These are phyloP conservation scores for Hiodon alosoides DNA, from an alignment of 2,113 vertebrate genomes.

Conservation along the genomic window DNA sequence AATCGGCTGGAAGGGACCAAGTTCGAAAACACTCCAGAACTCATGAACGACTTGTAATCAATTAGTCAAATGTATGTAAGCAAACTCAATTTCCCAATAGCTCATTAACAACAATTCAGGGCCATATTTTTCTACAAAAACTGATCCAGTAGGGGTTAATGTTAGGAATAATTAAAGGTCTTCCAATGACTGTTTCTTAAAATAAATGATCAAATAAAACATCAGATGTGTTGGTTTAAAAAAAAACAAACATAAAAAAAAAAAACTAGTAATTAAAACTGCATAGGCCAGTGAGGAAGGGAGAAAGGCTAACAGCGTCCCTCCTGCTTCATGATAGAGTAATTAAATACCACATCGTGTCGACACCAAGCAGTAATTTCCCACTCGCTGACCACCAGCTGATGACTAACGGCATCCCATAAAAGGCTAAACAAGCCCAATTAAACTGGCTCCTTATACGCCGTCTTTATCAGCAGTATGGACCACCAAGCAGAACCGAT, in stretches of 20 bases:
- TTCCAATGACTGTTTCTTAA: not conserved
- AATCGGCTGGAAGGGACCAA: no score
- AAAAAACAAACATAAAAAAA: not conserved
- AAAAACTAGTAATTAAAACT: not conserved
- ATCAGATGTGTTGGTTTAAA: not conserved
- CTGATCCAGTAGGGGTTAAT: not conserved
- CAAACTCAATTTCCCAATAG: no score
- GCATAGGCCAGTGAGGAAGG: not conserved
- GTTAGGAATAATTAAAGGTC: conserved; percentile 7
- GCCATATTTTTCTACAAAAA: not conserved
- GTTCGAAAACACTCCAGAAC: no score
- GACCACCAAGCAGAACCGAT: conserved; percentile 32
- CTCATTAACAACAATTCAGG: no score
- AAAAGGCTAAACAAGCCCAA: conserved; percentile 41
- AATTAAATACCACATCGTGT: conserved; percentile 2
- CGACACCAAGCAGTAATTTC: not conserved
- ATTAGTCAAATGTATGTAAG: no score
- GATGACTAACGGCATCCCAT: conserved; percentile 28
- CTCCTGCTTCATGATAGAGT: not conserved
- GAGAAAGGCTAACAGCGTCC: not conserved
- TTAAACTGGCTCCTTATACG: conserved; percentile 39
- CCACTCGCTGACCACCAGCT: not conserved
- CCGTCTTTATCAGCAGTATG: conserved; percentile 33
- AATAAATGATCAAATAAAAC: not conserved
- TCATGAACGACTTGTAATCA: no score